Evolutionary conservation across 37 sponge, comb jelly and placozoan genomes (phyloP).

Genomic region (Ephydatia muelleri): DNA sequence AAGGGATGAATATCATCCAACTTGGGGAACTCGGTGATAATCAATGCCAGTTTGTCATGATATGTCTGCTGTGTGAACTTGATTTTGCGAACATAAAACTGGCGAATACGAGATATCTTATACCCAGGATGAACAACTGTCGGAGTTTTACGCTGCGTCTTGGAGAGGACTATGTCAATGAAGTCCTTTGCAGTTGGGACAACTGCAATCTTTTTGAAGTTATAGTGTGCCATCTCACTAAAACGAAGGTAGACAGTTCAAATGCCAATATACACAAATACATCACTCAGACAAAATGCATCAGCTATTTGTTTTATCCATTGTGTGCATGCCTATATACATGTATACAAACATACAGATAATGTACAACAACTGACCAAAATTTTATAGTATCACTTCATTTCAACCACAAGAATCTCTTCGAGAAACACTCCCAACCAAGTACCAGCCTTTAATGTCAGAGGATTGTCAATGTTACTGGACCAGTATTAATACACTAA

Average conservation of each 20-base stretch:
- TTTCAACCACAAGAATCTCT: no score
- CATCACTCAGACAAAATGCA: no score
- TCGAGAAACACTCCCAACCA: no score
- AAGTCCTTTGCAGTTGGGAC: constrained; percentile 98
- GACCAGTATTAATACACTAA: no score
- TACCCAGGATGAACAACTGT: constrained; percentile 95
- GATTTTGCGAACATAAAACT: constrained; percentile 95
- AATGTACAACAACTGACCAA: no score
- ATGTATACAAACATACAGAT: no score
- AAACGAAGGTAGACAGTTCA: not conserved
- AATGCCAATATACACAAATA: no score
- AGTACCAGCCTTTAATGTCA: no score
- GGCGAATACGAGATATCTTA: constrained; percentile 94
- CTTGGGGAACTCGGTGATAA: constrained; percentile 96
- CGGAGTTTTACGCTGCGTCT: constrained; percentile 98
- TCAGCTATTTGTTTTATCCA: no score
- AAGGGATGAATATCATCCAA: constrained; percentile 98
- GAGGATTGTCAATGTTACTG: no score
- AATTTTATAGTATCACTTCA: no score
- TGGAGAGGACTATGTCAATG: constrained; percentile 93
- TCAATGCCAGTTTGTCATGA: constrained; percentile 86
- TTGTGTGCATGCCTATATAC: no score
- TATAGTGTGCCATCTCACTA: constrained; percentile 83
- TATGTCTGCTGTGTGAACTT: constrained; percentile 98
- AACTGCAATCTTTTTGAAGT: constrained; percentile 97